A percentile compares a stretch with the other conserved stretches of the same genome.
Evolutionary conservation across 1,140 invertebrate species (phyloP).

Genomic region (Pinna nobilis): DNA sequence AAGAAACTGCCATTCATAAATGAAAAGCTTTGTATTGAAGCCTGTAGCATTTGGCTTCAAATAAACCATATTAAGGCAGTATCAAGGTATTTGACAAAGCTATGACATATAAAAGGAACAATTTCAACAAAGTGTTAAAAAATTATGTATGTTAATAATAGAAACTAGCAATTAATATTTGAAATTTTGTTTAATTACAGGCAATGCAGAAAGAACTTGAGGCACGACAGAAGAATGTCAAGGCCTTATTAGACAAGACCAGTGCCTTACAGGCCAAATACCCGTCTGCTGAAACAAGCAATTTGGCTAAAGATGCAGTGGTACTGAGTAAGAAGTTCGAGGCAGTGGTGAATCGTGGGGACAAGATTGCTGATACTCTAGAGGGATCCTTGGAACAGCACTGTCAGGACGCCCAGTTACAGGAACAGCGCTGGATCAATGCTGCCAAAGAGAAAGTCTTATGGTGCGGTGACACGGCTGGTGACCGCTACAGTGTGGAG

Average conservation of each 20-base stretch:
- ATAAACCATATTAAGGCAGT: too few relatives aligned
- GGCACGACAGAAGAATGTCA: slow-evolving; percentile 79
- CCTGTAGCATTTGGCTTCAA: too few relatives aligned
- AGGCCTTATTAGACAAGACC: slow-evolving; percentile 82
- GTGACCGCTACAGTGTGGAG: slow-evolving; percentile 94
- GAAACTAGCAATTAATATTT: background rate
- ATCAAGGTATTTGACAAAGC: too few relatives aligned
- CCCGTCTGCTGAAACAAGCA: slow-evolving; percentile 67
- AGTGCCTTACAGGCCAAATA: slow-evolving; percentile 80
- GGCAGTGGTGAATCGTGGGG: slow-evolving; percentile 77
- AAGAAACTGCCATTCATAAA: too few relatives aligned
- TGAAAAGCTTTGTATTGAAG: too few relatives aligned
- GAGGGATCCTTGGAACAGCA: slow-evolving; percentile 90
- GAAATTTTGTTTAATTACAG: slow-evolving; percentile 49
- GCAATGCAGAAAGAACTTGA: slow-evolving; percentile 79
- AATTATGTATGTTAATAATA: background rate
- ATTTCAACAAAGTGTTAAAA: too few relatives aligned
- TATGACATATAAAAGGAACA: too few relatives aligned
- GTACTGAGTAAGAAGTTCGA: slow-evolving; percentile 81
- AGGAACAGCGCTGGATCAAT: slow-evolving; percentile 85
- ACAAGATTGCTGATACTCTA: slow-evolving; percentile 83
- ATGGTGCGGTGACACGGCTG: slow-evolving; percentile 93
- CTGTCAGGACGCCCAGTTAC: slow-evolving; percentile 88
- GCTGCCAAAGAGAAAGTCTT: slow-evolving; percentile 90
- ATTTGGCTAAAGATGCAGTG: slow-evolving; percentile 67